phyloP scores from a whole-genome alignment of 2,113 vertebrate species.

The Corythoichthys haematopterus region DNA sequence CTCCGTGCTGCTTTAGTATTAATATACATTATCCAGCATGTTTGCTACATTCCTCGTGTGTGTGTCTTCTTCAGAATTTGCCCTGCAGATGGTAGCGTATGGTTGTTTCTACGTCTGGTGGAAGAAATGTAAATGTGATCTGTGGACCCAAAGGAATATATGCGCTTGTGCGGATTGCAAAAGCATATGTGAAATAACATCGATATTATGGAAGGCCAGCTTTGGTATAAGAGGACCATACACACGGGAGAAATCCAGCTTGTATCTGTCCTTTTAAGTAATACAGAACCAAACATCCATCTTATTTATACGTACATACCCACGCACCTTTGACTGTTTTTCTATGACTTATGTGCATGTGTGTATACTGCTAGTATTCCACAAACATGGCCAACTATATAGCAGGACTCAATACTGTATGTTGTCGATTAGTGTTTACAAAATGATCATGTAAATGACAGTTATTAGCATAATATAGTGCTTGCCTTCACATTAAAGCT shows the following conservation, averaged over 20 bases:
- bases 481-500: too few species aligned
- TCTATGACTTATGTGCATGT: neutral
- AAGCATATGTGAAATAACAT: constrained; percentile 51
- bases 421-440: too few species aligned
- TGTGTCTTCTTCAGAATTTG: neutral
- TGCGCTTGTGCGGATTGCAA: constrained; percentile 23
- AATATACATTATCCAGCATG: neutral
- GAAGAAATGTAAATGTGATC: constrained; percentile 56
- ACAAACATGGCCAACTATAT: too few species aligned
- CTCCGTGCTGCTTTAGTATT: constrained; percentile 1
- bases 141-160: constrained; percentile 37
- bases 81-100: constrained; percentile 9
- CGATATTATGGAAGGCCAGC: constrained; percentile 45
- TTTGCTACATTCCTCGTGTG: constrained; percentile 2
- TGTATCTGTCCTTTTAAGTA: constrained; percentile 1
- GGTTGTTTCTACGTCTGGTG: constrained; percentile 19
- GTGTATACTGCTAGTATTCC: too few species aligned
- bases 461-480: too few species aligned
- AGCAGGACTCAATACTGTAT: too few species aligned
- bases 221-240: constrained; percentile 30
- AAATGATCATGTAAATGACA: too few species aligned
- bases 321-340: constrained; percentile 5
- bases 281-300: neutral
- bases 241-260: constrained; percentile 22
- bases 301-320: neutral